phyloP scores from a whole-genome alignment of 2,113 vertebrate species.

The Ochotona curzoniae region DNA sequence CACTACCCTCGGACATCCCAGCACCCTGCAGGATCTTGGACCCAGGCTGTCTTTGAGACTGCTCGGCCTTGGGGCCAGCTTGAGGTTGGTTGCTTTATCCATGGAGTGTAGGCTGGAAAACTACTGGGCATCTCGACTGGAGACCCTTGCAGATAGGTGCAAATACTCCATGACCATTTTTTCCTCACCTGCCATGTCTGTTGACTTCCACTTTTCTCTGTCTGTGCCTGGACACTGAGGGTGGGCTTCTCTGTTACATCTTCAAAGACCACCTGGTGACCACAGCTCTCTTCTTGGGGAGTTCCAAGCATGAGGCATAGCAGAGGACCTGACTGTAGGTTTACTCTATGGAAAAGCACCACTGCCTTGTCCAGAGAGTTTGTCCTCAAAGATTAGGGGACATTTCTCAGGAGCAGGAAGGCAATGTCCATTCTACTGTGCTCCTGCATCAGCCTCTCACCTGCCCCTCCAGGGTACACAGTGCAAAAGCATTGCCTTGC shows the following conservation, averaged over 20 bases:
- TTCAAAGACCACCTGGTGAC: not conserved
- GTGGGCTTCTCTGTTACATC: not conserved
- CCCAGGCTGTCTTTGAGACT: not conserved
- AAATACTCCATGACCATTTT: not conserved
- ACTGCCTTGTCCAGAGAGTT: not conserved
- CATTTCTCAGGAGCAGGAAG: not conserved
- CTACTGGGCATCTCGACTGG: not conserved
- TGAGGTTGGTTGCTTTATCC: too few species aligned
- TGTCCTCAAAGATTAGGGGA: not conserved
- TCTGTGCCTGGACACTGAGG: not conserved
- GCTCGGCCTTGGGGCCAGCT: not conserved
- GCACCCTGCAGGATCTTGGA: not conserved
- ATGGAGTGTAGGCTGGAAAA: too few species aligned
- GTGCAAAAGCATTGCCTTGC: too few species aligned
- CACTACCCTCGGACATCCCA: not conserved
- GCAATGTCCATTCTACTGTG: not conserved
- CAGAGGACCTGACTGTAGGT: not conserved
- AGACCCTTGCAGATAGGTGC: not conserved
- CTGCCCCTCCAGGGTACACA: fast-evolving
- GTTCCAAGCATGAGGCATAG: too few species aligned
- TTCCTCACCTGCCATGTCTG: not conserved
- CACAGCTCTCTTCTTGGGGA: not conserved
- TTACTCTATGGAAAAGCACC: not conserved
- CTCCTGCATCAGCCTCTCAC: too few species aligned
- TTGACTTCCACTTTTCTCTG: too few species aligned